Conservation (phyloP, 23 tunicate species). For the Corella eumyota region DNA sequence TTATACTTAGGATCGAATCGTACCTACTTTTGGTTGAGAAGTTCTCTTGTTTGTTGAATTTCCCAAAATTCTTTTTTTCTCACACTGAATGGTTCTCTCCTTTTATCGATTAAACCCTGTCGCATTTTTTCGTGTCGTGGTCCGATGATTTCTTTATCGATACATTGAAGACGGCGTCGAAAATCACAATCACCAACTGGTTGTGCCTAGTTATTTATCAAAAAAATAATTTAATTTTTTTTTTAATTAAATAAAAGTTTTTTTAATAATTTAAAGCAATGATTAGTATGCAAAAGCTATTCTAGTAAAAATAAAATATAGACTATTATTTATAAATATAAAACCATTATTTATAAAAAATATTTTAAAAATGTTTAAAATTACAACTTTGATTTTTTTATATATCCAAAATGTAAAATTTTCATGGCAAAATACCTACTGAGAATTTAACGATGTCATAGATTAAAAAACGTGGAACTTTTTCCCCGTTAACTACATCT, state of each 20-base stretch:
- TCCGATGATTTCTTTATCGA: constrained; percentile 82
- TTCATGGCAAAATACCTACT: constrained; percentile 31
- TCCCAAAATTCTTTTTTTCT: constrained; percentile 93
- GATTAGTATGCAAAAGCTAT: not conserved
- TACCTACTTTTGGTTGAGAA: constrained; percentile 83
- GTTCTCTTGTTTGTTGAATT: constrained; percentile 30
- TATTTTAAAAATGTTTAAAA: too few relatives aligned
- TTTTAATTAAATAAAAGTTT: too few relatives aligned
- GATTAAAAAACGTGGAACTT: constrained; percentile 81
- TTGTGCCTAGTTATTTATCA: constrained; percentile 26
- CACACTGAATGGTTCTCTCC: constrained; percentile 84
- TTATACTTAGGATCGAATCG: not conserved
- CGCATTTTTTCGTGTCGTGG: constrained; percentile 88
- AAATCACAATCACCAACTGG: constrained; percentile 97
- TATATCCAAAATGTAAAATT: too few relatives aligned
- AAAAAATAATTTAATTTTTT: not conserved
- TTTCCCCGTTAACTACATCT: constrained; percentile 66
- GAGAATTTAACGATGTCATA: constrained; percentile 81
- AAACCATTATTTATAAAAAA: not conserved
- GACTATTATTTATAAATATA: too few relatives aligned
- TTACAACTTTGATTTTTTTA: too few relatives aligned
- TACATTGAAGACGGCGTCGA: constrained; percentile 60
- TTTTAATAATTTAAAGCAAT: not conserved
- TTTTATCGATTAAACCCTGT: constrained; percentile 58
- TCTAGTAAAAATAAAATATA: too few relatives aligned